Conservation (phyloP, 2,797 vertebrate genomes). For the Poliocrania exsul region DNA sequence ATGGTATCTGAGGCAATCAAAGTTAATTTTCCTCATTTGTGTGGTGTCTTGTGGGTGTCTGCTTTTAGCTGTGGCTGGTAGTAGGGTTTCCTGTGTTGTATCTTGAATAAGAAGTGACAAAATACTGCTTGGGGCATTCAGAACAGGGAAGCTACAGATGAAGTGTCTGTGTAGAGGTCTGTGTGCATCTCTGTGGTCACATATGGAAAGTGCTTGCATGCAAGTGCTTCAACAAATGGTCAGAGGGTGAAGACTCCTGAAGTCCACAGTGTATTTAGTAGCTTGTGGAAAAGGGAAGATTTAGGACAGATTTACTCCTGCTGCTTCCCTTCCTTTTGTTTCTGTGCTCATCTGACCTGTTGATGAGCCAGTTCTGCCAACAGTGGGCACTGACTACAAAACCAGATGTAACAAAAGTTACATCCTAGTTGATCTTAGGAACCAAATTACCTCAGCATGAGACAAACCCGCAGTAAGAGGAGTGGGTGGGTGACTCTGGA, state of each 20-base stretch:
- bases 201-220: neutral
- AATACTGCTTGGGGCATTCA: neutral
- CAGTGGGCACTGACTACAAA: neutral
- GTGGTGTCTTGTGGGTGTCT: neutral
- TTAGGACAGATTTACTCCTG: neutral
- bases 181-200: neutral
- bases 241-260: neutral
- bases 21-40: neutral
- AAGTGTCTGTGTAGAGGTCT: neutral
- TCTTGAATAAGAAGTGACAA: neutral
- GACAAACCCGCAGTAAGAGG: neutral
- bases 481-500: neutral
- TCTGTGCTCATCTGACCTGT: neutral
- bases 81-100: neutral
- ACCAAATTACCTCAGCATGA: neutral
- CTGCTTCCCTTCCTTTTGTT: neutral
- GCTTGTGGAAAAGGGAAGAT: neutral
- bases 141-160: neutral
- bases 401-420: neutral
- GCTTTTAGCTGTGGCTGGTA: neutral
- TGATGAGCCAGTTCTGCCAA: slow-evolving; percentile 2
- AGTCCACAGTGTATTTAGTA: neutral
- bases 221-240: neutral
- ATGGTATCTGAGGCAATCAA: neutral
- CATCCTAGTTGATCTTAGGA: neutral